Percentiles rank a stretch among this genome's conserved stretches.
These are phyloP conservation scores for Drosophila lowei DNA, from an alignment of 1,140 invertebrate genomes.

Conservation along the genomic window DNA sequence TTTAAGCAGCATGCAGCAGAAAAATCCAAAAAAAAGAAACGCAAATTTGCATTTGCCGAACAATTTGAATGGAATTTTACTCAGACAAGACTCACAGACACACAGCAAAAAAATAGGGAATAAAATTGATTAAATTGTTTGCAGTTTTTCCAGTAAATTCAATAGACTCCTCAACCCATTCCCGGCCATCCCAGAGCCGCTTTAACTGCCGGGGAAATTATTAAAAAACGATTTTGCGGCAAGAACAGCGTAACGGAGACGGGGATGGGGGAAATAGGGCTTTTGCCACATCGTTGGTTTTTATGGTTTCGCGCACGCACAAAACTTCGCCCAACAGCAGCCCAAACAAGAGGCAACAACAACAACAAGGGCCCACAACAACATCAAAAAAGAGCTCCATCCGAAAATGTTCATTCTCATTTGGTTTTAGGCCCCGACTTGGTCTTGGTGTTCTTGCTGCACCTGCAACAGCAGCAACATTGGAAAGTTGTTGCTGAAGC, in stretches of 20 bases:
- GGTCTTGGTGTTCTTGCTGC: neutral
- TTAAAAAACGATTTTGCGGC: conserved; percentile 76
- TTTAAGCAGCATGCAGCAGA: conserved; percentile 42
- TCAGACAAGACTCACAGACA: conserved; percentile 22
- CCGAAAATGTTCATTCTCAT: conserved; percentile 10
- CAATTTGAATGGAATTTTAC: conserved; percentile 52
- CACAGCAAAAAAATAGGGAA: conserved; percentile 23
- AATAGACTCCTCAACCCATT: conserved; percentile 34
- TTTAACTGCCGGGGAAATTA: conserved; percentile 43
- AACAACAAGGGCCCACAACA: conserved; percentile 8
- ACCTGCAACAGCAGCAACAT: conserved; percentile 9
- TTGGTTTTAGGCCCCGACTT: neutral
- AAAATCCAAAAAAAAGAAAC: conserved; percentile 2
- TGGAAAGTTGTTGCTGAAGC: neutral
- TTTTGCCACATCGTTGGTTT: conserved; percentile 78
- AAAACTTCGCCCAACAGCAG: conserved; percentile 62
- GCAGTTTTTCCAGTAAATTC: conserved; percentile 48
- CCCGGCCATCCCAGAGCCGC: neutral
- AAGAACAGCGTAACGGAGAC: neutral
- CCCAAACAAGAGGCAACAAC: conserved; percentile 32
- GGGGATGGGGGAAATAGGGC: conserved; percentile 54
- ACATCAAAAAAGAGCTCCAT: conserved; percentile 15
- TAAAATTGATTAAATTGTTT: conserved; percentile 53
- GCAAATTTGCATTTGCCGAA: conserved; percentile 40
- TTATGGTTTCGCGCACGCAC: conserved; percentile 79